Percentiles rank a stretch among this genome's conserved stretches.
phyloP scores from a whole-genome alignment of 2,113 vertebrate species.

The Motacilla alba region DNA sequence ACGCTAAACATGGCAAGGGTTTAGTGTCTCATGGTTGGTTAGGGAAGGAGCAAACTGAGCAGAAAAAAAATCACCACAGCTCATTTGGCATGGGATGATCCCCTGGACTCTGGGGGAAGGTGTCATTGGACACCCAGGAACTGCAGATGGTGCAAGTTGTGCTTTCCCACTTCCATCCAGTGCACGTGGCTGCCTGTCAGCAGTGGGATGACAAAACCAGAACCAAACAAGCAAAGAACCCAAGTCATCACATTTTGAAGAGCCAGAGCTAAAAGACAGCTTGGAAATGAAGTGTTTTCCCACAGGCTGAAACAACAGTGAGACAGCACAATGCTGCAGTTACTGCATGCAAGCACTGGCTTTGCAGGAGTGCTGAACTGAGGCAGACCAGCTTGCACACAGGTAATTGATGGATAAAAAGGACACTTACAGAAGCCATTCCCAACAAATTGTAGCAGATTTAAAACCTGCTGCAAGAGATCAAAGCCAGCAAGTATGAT shows the following conservation, averaged over 20 bases:
- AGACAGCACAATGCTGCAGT: neutral
- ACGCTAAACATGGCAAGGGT: accelerated
- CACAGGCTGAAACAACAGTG: neutral
- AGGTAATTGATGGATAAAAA: neutral
- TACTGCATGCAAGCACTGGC: neutral
- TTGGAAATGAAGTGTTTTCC: neutral
- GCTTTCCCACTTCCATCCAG: neutral
- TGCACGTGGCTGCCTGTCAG: neutral
- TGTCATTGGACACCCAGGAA: neutral
- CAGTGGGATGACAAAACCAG: neutral
- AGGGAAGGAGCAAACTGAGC: neutral
- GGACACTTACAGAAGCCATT: neutral
- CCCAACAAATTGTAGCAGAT: neutral
- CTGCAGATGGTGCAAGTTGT: neutral
- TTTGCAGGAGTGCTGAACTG: neutral
- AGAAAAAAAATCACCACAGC: neutral
- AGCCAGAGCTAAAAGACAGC: neutral
- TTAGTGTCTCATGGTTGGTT: neutral
- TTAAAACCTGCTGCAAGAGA: neutral
- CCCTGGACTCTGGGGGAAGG: neutral
- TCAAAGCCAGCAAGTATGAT: neutral
- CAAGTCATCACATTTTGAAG: neutral
- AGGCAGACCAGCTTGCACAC: neutral
- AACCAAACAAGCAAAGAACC: neutral
- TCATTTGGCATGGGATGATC: neutral